phyloP scores from a whole-genome alignment of 1,140 invertebrate genomes.

The Trissolcus basalis region DNA sequence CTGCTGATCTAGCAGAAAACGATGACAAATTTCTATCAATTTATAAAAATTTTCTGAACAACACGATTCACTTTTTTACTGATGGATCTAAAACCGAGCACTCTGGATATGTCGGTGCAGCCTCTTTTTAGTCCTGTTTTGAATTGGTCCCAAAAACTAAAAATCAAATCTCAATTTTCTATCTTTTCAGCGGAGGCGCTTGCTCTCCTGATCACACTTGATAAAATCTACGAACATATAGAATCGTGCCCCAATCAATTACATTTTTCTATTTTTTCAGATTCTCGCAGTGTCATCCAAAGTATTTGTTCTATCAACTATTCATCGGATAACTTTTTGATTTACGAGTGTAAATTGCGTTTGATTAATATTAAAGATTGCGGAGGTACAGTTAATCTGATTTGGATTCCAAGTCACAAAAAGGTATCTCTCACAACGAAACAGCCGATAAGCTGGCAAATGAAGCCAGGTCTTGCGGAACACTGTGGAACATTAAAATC shows the following conservation, averaged over 20 bases:
- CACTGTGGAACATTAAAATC: not conserved
- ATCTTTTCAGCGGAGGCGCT: constrained; percentile 23
- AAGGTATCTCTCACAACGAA: constrained; percentile 23
- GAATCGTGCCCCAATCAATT: too few species aligned
- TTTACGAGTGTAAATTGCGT: not conserved
- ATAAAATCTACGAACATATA: not conserved
- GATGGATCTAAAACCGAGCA: constrained; percentile 18
- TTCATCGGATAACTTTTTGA: constrained; percentile 12
- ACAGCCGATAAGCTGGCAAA: not conserved
- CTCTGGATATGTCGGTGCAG: constrained; percentile 5
- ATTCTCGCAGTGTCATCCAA: constrained; percentile 14
- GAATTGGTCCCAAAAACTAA: not conserved
- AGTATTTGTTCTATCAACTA: too few species aligned
- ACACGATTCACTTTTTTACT: too few species aligned
- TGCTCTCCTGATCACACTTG: too few species aligned
- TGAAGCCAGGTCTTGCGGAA: not conserved
- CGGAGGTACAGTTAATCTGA: constrained; percentile 4
- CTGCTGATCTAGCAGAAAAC: too few species aligned
- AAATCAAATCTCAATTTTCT: not conserved
- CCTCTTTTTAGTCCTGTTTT: too few species aligned
- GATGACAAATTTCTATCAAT: too few species aligned
- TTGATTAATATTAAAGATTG: not conserved
- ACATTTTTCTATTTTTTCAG: constrained; percentile 24
- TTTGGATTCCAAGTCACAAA: constrained; percentile 28
- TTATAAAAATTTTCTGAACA: too few species aligned